These are phyloP conservation scores for Speoplatyrhinus poulsoni DNA, from an alignment of 2,113 vertebrate genomes.

Conservation along the genomic window DNA sequence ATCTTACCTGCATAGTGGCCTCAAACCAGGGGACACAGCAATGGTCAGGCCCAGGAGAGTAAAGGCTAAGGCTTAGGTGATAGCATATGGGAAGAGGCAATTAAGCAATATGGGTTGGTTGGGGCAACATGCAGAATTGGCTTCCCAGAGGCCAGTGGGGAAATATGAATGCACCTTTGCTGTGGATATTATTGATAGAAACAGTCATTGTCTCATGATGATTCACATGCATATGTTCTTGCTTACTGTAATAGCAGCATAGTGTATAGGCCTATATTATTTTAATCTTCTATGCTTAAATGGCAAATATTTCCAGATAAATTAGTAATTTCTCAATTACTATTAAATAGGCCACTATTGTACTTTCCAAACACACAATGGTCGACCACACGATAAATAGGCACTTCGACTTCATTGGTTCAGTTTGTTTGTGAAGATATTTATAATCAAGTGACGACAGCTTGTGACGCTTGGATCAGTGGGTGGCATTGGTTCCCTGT, in stretches of 20 bases:
- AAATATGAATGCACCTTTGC: too few species aligned
- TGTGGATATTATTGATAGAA: too few species aligned
- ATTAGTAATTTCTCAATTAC: neutral
- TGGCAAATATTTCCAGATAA: neutral
- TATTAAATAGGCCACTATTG: neutral
- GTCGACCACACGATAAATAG: neutral
- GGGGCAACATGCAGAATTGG: too few species aligned
- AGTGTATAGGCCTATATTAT: too few species aligned
- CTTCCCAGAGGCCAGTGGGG: too few species aligned
- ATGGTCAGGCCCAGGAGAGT: slow-evolving; percentile 36
- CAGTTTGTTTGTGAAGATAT: slow-evolving; percentile 20
- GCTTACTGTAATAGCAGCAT: too few species aligned
- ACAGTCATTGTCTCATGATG: too few species aligned
- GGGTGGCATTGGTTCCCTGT: slow-evolving; percentile 4
- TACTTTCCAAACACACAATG: neutral
- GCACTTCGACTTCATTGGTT: neutral
- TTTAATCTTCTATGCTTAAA: too few species aligned
- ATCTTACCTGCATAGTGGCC: neutral
- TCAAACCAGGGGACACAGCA: slow-evolving; percentile 12
- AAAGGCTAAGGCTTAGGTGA: slow-evolving; percentile 33
- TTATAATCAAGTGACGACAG: slow-evolving; percentile 1
- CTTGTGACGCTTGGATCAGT: neutral
- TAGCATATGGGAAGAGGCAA: neutral
- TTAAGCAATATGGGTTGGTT: neutral
- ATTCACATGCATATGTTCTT: too few species aligned